These are phyloP conservation scores for Pelagia noctiluca DNA, from an alignment of 30 jellyfish, hydroid and myxozoan genomes.

Conservation along the genomic window DNA sequence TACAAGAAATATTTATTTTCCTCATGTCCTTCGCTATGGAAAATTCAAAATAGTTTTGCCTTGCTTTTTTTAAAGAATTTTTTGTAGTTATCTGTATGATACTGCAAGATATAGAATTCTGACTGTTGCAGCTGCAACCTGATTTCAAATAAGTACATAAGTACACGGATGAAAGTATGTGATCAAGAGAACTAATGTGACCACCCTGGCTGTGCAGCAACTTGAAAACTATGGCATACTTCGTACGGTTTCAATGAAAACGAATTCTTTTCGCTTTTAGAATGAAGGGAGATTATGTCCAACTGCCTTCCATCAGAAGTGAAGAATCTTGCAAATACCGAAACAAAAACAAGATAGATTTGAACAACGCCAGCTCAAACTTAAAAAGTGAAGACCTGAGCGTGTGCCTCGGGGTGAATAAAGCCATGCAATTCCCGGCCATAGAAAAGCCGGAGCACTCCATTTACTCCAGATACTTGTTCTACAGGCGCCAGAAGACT, in stretches of 20 bases:
- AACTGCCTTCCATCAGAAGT: neutral
- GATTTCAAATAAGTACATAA: neutral
- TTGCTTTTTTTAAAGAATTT: no score
- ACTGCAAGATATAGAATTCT: no score
- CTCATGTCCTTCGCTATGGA: no score
- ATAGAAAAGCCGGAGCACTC: neutral
- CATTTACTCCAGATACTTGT: neutral
- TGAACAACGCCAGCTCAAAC: neutral
- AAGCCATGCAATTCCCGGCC: neutral
- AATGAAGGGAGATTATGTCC: neutral
- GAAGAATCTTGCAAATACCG: neutral
- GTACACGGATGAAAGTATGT: neutral
- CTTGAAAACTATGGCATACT: neutral
- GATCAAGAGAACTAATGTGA: no score
- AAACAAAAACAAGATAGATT: neutral
- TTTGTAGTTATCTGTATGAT: no score
- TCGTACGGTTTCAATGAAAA: neutral
- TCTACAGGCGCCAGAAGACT: constrained; percentile 1
- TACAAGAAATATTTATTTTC: no score
- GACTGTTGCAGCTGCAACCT: neutral
- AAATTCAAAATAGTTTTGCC: no score
- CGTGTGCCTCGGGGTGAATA: neutral
- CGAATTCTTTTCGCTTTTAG: neutral
- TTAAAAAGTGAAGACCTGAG: neutral
- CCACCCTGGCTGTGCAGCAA: neutral